Conservation (phyloP, 2,113 vertebrate species). For the Ariopsis seemanni region DNA sequence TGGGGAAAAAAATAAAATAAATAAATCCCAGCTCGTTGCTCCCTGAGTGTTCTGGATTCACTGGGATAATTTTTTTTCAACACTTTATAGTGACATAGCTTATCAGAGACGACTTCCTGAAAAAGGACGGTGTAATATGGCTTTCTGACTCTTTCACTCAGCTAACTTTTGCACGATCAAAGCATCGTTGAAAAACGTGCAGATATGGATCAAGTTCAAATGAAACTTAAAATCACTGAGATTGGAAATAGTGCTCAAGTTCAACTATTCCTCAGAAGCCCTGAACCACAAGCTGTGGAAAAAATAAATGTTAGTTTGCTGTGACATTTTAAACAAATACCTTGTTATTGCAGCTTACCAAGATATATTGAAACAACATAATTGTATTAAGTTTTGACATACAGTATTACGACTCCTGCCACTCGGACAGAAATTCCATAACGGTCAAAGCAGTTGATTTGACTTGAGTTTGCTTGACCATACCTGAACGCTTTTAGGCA, state of each 20-base stretch:
- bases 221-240: slow-evolving; percentile 8
- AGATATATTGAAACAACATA: background rate
- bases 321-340: background rate
- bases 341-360: background rate
- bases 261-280: background rate
- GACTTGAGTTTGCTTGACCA: background rate
- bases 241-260: slow-evolving; percentile 15
- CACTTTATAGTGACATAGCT: background rate
- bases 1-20: background rate
- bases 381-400: too few species aligned
- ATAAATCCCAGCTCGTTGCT: slow-evolving; percentile 1
- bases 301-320: background rate
- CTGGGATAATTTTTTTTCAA: slow-evolving; percentile 1
- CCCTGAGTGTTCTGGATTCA: slow-evolving; percentile 44
- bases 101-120: background rate
- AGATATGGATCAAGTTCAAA: slow-evolving; percentile 27
- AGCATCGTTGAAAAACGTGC: background rate
- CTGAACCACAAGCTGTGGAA: background rate
- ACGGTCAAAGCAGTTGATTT: background rate
- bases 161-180: background rate
- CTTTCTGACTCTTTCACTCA: background rate
- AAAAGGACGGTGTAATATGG: background rate
- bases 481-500: background rate
- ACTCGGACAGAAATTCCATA: background rate
- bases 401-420: background rate